phyloP scores from a whole-genome alignment of 2,797 vertebrate species.

The Xiphophorus birchmanni region DNA sequence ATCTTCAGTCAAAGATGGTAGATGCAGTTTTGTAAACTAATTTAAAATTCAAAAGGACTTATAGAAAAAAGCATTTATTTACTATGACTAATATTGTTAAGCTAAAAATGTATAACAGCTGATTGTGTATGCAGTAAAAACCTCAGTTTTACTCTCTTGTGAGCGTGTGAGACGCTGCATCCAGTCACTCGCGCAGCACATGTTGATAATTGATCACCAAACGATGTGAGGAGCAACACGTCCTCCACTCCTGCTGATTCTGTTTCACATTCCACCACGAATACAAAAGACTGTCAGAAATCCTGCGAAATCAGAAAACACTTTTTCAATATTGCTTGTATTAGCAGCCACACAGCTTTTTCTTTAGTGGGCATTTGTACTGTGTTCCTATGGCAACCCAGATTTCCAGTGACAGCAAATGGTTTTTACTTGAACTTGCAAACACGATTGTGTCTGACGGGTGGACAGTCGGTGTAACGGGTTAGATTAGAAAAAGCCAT shows the following conservation, averaged over 20 bases:
- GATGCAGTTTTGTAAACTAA: neutral
- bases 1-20: neutral
- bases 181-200: slow-evolving; percentile 16
- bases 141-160: neutral
- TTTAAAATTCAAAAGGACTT: neutral
- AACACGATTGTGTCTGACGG: slow-evolving; percentile 13
- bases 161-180: slow-evolving; percentile 11
- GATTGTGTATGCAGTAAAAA: neutral
- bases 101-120: neutral
- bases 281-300: slow-evolving; percentile 32
- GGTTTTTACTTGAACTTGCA: slow-evolving; percentile 31
- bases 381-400: slow-evolving; percentile 49
- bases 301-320: neutral
- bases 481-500: neutral
- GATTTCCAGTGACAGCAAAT: slow-evolving; percentile 18
- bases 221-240: slow-evolving; percentile 30
- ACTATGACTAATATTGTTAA: neutral
- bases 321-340: neutral
- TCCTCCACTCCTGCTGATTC: slow-evolving; percentile 25
- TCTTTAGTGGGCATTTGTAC: slow-evolving; percentile 4
- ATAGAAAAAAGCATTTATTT: neutral
- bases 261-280: slow-evolving; percentile 33
- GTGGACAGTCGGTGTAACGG: neutral
- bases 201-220: slow-evolving; percentile 28
- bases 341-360: slow-evolving; percentile 1